phyloP scores from a whole-genome alignment of 2,888 invertebrate genomes.

The Nineta flava region DNA sequence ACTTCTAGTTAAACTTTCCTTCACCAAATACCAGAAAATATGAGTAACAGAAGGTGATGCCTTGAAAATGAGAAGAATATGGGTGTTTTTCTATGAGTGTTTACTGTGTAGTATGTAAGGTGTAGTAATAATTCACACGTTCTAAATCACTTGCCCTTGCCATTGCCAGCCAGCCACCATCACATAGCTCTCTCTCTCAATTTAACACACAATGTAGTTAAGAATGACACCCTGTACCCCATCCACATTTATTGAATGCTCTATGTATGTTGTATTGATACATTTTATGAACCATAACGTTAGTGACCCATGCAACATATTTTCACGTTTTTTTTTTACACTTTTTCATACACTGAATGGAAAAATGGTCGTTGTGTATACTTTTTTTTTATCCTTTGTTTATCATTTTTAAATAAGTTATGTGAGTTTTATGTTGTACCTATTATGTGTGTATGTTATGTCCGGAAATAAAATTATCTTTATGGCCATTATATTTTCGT shows the following conservation, averaged over 20 bases:
- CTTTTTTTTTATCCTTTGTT: background rate
- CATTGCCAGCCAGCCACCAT: background rate
- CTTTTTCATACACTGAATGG: background rate
- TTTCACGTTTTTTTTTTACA: background rate
- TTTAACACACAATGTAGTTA: too few relatives aligned
- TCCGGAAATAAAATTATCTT: too few relatives aligned
- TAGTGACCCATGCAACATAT: background rate
- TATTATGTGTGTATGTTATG: too few relatives aligned
- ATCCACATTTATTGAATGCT: background rate
- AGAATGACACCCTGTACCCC: background rate
- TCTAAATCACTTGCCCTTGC: constrained; percentile 2
- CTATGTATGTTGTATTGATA: background rate
- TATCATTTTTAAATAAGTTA: too few relatives aligned
- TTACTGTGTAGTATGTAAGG: background rate
- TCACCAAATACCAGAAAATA: too few relatives aligned
- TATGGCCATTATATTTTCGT: too few relatives aligned
- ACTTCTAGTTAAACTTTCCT: too few relatives aligned
- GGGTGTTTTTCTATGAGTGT: too few relatives aligned
- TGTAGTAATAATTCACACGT: constrained; percentile 4
- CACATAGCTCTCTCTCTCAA: background rate
- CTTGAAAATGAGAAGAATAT: background rate
- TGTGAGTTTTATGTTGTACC: too few relatives aligned
- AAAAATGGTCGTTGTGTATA: background rate
- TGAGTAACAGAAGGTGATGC: background rate
- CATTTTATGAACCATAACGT: constrained; percentile 1